Evolutionary conservation across 2,113 vertebrate genomes (phyloP), one percentile per base, ranked within the genome.

Genomic region (Hypomesus transpacificus): DNA sequence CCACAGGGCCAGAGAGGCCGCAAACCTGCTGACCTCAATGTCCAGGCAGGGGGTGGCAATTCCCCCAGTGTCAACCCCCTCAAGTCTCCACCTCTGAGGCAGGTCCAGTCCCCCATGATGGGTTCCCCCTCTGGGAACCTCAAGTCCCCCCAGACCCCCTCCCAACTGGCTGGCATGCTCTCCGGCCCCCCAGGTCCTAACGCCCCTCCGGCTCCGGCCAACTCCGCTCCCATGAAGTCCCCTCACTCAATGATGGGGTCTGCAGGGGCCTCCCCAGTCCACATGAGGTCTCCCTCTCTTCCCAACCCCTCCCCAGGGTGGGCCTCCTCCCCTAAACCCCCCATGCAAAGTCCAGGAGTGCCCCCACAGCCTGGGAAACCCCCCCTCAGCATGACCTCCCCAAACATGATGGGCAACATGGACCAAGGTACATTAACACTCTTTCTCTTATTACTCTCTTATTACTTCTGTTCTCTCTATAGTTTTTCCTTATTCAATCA

Each of bases 211-310:
- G 93, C 93, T 69, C 89, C 95, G 60, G 93, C 93, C 65, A 83
- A 93, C 0, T 94, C 95, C 74, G 95, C 92, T 77, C 96, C 97
- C 86, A 98, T 99, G 90, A 99, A 99, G 84, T 99, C 97, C 73
- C 96, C 97, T 0, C 95, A 90, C 81, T 90, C 97, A 13, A 94
- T 98, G 87, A 90, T 99, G 95, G 96, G 96, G 77, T 99, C 97
- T 83, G 97, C 96, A 87, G 97, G 96, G 85, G 96, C 97, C 82
- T 99, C 97, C 71, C 97, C 97, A 76, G 97, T 99, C 88, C 97
- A 99, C 91, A 96, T 99, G 94, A 98, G 98, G 91, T 99, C 97
- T 81, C 97, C 97, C 0, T 98, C 97, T 73, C 95, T 99, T 85
- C 96, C 96, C 0, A 95, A 96, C 83, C 97, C 97, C 60, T 99